Conservation (phyloP, 2,888 invertebrate species). For the Flexamia atlantica region DNA sequence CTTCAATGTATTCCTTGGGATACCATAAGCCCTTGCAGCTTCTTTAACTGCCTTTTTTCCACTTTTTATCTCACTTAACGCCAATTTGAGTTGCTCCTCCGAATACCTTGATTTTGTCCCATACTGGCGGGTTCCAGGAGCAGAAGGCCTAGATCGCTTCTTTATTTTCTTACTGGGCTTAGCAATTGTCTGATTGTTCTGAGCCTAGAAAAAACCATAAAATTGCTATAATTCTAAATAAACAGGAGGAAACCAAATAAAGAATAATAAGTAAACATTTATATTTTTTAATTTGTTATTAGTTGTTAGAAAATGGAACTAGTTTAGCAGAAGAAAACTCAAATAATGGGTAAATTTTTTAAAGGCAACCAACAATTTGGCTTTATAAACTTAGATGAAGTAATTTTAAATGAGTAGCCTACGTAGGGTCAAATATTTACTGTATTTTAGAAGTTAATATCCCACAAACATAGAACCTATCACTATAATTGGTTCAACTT, state of each 20-base stretch:
- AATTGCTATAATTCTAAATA: constrained; percentile 4
- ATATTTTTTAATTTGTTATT: too few species aligned
- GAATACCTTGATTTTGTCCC: constrained; percentile 28
- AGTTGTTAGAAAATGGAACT: constrained; percentile 18
- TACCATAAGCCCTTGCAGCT: constrained; percentile 29
- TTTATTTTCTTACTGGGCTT: constrained; percentile 20
- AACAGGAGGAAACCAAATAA: too few species aligned
- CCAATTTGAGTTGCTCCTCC: constrained; percentile 7
- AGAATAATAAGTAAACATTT: too few species aligned
- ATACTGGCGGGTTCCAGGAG: constrained; percentile 32
- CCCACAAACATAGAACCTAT: constrained; percentile 14
- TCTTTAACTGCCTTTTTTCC: constrained; percentile 20
- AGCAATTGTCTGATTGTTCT: constrained; percentile 21
- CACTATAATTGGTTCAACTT: background rate
- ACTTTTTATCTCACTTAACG: too few species aligned
- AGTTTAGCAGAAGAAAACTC: too few species aligned
- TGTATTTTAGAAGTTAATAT: background rate
- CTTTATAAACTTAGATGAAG: background rate
- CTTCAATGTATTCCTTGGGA: constrained; percentile 37
- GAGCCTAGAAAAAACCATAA: constrained; percentile 1
- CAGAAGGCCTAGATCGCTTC: constrained; percentile 30
- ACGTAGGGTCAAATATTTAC: constrained; percentile 9
- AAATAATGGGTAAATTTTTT: background rate
- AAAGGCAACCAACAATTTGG: background rate
- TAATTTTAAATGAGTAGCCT: constrained; percentile 1